Base-by-base conservation (phyloP, 1,140 invertebrate genomes). In the Bursaphelenchus mucronatus region DNA sequence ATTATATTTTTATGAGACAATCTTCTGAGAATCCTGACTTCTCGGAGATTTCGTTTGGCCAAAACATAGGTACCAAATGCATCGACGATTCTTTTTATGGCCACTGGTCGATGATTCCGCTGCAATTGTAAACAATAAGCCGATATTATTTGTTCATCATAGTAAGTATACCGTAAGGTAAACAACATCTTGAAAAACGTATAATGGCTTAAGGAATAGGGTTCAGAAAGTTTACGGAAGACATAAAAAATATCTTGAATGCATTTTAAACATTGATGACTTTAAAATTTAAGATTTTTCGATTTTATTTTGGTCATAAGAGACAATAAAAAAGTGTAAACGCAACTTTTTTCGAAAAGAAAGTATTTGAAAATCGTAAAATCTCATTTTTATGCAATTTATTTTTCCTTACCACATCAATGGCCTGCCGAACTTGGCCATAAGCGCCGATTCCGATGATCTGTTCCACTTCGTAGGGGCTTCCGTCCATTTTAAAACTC, bases 1-100 rank as follows among this genome's bases (percentile, higher is more conserved):
- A 85, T 82, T 52, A 85, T 84, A 63, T 85, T 85, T 61, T 83
- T 80, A 72, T 85, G 84, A 63, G 83, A 81, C 61, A 85, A 84
- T 68, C 84, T 82, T 15, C 74, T 59, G 7, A 85, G 77, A 43
- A 85, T 84, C 61, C 83, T 82, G n/a, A 85, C 83, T 75, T 85
- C 84, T 41, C 84, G 61, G 64, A 84, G 82, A 7, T 84, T 85
- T 64, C 84, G 68, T 64, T 82, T 83, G 1, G 83, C 82, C 10
- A 83, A 75, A n/a, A 77, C 79, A 46, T 79, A 70, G 11, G 78
- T 76, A 8, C 73, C 75, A 43, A 79, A 79, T 15, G 79, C 79
- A 53, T 78, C 70, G 53, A 79, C 81, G 61, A 85, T 85, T 64
- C 84, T 84, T 67, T 85, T 85, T 21, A 85, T 85, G 17, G 84